Percentiles rank a stretch among this genome's conserved stretches.
Evolutionary conservation across 2,113 vertebrate genomes (phyloP).

Genomic region (Bubo scandiacus): DNA sequence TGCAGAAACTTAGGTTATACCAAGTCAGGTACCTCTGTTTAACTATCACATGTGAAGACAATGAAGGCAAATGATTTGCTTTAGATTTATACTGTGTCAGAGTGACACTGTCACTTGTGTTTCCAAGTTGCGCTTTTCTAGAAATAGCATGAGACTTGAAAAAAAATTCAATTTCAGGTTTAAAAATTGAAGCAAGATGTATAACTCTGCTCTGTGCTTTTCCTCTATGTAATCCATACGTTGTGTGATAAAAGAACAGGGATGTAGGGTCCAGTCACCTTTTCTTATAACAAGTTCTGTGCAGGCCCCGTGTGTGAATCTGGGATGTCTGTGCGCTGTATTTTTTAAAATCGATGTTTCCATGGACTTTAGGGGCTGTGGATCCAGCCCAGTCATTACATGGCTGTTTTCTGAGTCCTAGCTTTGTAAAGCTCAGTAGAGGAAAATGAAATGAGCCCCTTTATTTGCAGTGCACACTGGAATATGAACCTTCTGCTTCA

Average conservation of each 20-base stretch:
- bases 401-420: not conserved
- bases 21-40: not conserved
- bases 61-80: not conserved
- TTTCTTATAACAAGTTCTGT: not conserved
- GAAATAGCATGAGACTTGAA: not conserved
- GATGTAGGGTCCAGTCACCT: not conserved
- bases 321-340: fast-evolving
- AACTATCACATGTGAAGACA: not conserved
- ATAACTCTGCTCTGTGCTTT: not conserved
- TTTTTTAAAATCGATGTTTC: not conserved
- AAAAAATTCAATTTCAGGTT: not conserved
- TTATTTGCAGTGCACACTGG: not conserved
- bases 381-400: not conserved
- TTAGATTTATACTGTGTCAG: not conserved
- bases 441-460: not conserved
- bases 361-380: not conserved
- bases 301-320: no score
- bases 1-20: no score
- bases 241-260: not conserved
- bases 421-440: not conserved
- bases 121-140: not conserved
- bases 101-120: not conserved
- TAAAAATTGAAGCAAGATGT: not conserved
- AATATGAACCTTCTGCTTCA: not conserved
- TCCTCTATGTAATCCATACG: fast-evolving